Evolutionary conservation across 2,113 vertebrate genomes (phyloP).

Genomic region (Nothoprocta pentlandii): DNA sequence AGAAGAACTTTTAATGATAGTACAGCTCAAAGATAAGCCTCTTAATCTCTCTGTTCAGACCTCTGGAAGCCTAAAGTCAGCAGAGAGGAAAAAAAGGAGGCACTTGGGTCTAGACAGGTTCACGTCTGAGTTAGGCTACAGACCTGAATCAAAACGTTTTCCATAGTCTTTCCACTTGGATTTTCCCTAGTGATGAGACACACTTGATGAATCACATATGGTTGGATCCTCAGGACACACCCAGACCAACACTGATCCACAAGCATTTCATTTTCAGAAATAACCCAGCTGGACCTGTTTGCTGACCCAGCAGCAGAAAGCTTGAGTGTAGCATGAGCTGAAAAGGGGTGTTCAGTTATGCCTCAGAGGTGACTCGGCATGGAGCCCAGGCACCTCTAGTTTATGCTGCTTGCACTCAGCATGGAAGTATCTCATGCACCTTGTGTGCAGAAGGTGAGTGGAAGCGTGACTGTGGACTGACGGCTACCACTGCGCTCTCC

Average conservation of each 20-base stretch:
- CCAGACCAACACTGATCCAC: background rate
- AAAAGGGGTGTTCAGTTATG: background rate
- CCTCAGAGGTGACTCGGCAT: background rate
- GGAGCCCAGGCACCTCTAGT: background rate
- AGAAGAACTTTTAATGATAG: background rate
- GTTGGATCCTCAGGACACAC: background rate
- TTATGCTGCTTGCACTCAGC: background rate
- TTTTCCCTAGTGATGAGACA: background rate
- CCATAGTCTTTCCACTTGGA: background rate
- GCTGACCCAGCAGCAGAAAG: background rate
- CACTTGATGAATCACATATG: background rate
- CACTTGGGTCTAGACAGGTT: background rate
- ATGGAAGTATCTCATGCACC: background rate
- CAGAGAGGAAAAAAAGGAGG: background rate
- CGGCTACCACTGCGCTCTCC: background rate
- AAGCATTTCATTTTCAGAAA: background rate
- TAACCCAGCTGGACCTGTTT: background rate
- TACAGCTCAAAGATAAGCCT: background rate
- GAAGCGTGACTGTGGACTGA: background rate
- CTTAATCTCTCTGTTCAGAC: background rate
- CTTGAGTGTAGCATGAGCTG: accelerated
- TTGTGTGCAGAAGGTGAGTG: background rate
- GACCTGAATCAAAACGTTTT: background rate
- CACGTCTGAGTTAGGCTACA: background rate
- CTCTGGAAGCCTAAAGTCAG: background rate